These are phyloP conservation scores for Masticophis lateralis DNA, from an alignment of 2,797 vertebrate species.

Conservation along the genomic window DNA sequence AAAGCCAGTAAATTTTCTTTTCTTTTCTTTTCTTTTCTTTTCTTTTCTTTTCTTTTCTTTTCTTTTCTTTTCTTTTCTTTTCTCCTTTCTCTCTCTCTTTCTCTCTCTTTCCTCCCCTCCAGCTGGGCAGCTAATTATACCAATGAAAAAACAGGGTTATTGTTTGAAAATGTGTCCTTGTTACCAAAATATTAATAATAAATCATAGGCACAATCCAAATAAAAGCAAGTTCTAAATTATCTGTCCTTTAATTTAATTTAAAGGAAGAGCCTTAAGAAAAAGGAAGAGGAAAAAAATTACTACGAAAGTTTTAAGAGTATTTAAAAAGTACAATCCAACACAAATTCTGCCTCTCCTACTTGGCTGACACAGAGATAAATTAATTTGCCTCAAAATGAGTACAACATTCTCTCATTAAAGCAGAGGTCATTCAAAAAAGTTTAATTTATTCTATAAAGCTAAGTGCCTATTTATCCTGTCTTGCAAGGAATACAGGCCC, in stretches of 20 bases:
- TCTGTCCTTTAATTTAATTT: neutral
- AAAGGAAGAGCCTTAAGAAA: neutral
- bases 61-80: no score
- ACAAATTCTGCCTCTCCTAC: neutral
- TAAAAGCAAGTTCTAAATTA: neutral
- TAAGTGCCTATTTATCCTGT: neutral
- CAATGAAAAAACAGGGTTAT: neutral
- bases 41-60: no score
- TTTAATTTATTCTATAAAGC: neutral
- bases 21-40: no score
- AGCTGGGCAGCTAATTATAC: neutral
- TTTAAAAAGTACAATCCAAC: neutral
- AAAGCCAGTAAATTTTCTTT: neutral
- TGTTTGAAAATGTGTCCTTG: neutral
- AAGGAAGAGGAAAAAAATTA: neutral
- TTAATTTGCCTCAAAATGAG: neutral
- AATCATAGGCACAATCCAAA: neutral
- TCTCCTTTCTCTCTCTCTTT: no score
- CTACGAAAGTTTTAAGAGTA: neutral
- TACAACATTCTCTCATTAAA: neutral
- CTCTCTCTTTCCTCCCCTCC: no score
- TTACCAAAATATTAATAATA: neutral
- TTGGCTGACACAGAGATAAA: neutral
- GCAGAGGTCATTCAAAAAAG: neutral
- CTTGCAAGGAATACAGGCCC: neutral